Conservation (phyloP, 2,888 invertebrate genomes). For the Keiferia lycopersicella region DNA sequence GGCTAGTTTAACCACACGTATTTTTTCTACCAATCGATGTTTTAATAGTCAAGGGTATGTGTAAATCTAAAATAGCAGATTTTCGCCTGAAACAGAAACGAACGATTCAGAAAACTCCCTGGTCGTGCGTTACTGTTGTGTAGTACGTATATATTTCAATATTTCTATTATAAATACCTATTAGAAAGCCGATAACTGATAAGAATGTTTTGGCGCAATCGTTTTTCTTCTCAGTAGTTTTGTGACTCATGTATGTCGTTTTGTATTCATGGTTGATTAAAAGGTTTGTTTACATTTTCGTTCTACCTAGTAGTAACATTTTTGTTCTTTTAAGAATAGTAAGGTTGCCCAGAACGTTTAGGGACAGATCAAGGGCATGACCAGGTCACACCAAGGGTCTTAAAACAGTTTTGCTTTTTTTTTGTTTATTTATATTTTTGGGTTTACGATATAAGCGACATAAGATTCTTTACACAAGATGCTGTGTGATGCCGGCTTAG, state of each 20-base stretch:
- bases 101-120: too few relatives aligned
- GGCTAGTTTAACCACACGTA: too few relatives aligned
- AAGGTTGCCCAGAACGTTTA: background rate
- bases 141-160: background rate
- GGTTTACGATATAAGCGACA: too few relatives aligned
- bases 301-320: background rate
- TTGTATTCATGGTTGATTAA: background rate
- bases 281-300: slow-evolving; percentile 2
- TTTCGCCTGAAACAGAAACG: too few relatives aligned
- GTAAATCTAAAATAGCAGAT: too few relatives aligned
- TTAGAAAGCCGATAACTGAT: background rate
- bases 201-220: background rate
- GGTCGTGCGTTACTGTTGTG: too few relatives aligned
- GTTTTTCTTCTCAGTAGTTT: background rate
- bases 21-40: too few relatives aligned
- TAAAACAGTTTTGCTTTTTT: too few relatives aligned
- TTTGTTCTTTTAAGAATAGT: background rate
- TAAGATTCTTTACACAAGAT: too few relatives aligned
- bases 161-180: background rate
- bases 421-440: too few relatives aligned
- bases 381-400: background rate
- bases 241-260: background rate
- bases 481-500: too few relatives aligned
- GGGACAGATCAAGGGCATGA: background rate
- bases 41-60: too few relatives aligned